Percentiles rank a stretch among this genome's conserved stretches.
Conservation (phyloP, 2,113 vertebrate species). For the Laticauda colubrina region DNA sequence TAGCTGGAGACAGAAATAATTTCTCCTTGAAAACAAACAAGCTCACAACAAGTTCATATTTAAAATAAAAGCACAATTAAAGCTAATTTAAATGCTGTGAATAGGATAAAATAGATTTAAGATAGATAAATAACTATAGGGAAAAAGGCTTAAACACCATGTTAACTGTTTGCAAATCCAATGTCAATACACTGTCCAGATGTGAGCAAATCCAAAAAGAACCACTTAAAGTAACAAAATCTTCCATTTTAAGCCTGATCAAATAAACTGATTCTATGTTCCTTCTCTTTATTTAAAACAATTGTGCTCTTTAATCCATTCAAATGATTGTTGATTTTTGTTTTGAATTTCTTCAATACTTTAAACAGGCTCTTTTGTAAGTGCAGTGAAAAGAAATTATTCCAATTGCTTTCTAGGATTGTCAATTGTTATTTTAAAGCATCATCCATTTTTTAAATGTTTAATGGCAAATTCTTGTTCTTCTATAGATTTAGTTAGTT, state of each 20-base stretch:
- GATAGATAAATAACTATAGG: background rate
- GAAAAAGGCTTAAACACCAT: background rate
- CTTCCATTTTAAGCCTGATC: background rate
- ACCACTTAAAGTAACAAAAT: background rate
- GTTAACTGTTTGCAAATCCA: background rate
- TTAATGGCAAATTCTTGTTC: background rate
- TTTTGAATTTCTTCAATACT: background rate
- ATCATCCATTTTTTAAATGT: background rate
- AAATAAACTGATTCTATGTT: background rate
- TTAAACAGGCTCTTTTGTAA: background rate
- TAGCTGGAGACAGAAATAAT: background rate
- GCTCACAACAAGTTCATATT: background rate
- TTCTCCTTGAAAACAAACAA: background rate
- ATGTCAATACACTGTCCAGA: background rate
- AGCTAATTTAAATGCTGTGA: background rate
- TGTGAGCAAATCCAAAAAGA: background rate
- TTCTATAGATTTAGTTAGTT: too few species aligned
- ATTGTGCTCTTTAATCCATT: background rate
- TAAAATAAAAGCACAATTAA: background rate
- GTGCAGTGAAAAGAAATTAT: background rate
- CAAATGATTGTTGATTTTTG: background rate
- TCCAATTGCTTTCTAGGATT: background rate
- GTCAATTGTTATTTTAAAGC: background rate
- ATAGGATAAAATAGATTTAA: background rate
- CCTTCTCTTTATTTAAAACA: too few species aligned